Evolutionary conservation across 2,888 invertebrate species (phyloP).

Genomic region (Himalopsyche tibetana): DNA sequence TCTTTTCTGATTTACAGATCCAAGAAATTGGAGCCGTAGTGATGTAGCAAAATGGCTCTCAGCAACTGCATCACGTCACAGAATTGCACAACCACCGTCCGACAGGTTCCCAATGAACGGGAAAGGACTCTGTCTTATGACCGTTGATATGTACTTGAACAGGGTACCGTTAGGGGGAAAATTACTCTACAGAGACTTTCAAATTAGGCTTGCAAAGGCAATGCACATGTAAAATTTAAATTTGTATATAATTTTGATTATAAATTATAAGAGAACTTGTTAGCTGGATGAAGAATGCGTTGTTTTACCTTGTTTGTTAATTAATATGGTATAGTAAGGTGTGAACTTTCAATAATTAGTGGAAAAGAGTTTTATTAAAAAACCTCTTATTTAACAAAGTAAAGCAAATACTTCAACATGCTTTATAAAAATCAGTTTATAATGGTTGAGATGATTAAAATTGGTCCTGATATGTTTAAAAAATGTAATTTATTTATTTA

Average conservation of each 20-base stretch:
- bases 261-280: not conserved
- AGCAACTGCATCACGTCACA: slow-evolving; percentile 78
- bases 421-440: no score
- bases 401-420: no score
- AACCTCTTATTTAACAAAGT: no score
- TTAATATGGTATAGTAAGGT: no score
- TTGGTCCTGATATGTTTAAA: no score
- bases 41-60: slow-evolving; percentile 83
- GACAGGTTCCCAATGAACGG: slow-evolving; percentile 88
- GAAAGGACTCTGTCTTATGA: slow-evolving; percentile 87
- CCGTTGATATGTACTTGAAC: slow-evolving; percentile 84
- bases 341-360: no score
- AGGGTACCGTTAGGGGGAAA: slow-evolving; percentile 84
- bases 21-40: slow-evolving; percentile 83
- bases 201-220: slow-evolving; percentile 63
- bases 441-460: no score
- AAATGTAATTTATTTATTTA: no score
- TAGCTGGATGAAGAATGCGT: no score
- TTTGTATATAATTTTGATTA: not conserved
- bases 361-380: no score
- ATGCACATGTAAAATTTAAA: slow-evolving; percentile 54
- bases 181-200: slow-evolving; percentile 82
- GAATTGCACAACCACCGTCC: slow-evolving; percentile 76
- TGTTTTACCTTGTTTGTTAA: no score
- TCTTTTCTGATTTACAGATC: slow-evolving; percentile 76